Percentiles rank a stretch among this genome's conserved stretches.
These are phyloP conservation scores for Marronus borbonicus DNA, from an alignment of 2,888 invertebrate genomes.

Conservation along the genomic window DNA sequence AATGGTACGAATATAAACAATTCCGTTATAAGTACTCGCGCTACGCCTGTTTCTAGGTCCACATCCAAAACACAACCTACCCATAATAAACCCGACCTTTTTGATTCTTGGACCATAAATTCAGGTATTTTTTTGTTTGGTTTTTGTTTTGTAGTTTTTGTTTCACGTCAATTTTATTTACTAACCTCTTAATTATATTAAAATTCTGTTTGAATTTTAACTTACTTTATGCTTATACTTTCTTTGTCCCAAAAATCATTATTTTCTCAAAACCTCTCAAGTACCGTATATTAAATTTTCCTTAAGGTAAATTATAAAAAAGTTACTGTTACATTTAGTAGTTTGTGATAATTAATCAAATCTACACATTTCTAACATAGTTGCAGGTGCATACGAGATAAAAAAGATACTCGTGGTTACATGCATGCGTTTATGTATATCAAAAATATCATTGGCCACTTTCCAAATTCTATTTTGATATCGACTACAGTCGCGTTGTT, in stretches of 20 bases:
- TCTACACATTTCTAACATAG: neutral
- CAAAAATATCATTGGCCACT: conserved; percentile 29
- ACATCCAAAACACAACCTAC: conserved; percentile 55
- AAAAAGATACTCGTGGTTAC: neutral
- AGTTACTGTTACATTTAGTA: neutral
- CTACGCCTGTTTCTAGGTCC: conserved; percentile 53
- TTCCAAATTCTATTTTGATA: conserved; percentile 42
- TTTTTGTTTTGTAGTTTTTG: conserved; percentile 57
- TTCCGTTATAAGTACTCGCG: conserved; percentile 53
- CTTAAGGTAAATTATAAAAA: too few relatives aligned
- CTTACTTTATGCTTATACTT: neutral
- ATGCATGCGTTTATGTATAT: conserved; percentile 10
- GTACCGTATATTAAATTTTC: too few relatives aligned
- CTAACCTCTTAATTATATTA: neutral
- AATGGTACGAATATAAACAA: conserved; percentile 76
- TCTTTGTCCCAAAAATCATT: too few relatives aligned
- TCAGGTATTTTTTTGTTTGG: conserved; percentile 71
- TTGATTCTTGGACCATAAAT: conserved; percentile 76
- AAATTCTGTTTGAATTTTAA: neutral
- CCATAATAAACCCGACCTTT: conserved; percentile 71
- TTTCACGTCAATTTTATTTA: conserved; percentile 43
- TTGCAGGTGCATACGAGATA: conserved; percentile 30
- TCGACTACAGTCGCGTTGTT: neutral
- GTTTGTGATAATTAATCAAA: neutral
- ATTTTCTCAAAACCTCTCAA: too few relatives aligned